Percentiles rank a stretch among this genome's conserved stretches.
These are phyloP conservation scores for Sebastes glaucus DNA, from an alignment of 2,797 vertebrate genomes.

Conservation along the genomic window DNA sequence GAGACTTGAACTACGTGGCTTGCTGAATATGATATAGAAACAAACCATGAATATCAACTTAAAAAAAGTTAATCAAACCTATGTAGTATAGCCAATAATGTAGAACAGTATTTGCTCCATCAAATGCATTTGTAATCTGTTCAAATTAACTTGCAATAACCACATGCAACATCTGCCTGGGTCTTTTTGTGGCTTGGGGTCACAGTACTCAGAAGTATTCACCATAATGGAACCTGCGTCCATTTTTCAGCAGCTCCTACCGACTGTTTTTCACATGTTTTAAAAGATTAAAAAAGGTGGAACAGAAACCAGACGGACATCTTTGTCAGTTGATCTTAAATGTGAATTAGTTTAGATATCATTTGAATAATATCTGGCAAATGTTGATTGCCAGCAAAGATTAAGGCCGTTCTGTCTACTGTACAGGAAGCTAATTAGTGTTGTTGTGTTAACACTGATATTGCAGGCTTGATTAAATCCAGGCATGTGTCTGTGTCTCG, in stretches of 20 bases:
- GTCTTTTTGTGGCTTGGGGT: background rate
- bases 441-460: conserved; percentile 55
- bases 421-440: conserved; percentile 60
- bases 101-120: background rate
- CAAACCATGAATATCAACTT: background rate
- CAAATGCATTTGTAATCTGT: background rate
- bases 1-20: background rate
- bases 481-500: conserved; percentile 42
- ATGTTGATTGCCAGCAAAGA: conserved; percentile 47
- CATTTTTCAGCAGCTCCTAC: background rate
- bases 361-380: conserved; percentile 23
- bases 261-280: background rate
- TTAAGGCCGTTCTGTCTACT: conserved; percentile 31
- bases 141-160: background rate
- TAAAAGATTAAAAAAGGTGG: background rate
- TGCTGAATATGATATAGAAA: background rate
- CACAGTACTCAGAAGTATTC: background rate
- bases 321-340: conserved; percentile 18
- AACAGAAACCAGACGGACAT: background rate
- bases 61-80: background rate
- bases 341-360: background rate
- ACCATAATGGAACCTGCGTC: background rate
- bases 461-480: conserved; percentile 67
- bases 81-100: background rate
- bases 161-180: background rate